Base-by-base conservation (phyloP, 37 sponge, comb jelly and placozoan genomes). In the Corticium candelabrum region DNA sequence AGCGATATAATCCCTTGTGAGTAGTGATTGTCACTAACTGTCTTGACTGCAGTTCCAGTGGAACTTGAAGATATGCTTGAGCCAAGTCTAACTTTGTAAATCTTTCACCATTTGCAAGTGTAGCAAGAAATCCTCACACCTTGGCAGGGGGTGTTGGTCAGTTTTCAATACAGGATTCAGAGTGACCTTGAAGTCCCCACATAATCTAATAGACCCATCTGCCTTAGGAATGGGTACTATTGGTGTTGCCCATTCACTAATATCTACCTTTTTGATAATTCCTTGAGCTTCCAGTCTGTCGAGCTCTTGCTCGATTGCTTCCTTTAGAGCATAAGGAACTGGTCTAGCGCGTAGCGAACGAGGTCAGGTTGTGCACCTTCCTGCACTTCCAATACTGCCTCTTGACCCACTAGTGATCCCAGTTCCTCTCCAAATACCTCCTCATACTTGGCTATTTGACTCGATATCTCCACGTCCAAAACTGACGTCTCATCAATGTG, bases 111-210 rank as follows among this genome's bases (percentile, higher is more conserved):
- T n/a, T n/a, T n/a, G n/a, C n/a, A n/a, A n/a, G n/a, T n/a, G n/a
- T n/a, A n/a, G n/a, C n/a, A n/a, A n/a, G n/a, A n/a, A n/a, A n/a
- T n/a, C n/a, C n/a, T n/a, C n/a, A n/a, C n/a, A n/a, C n/a, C n/a
- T n/a, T n/a, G n/a, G n/a, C n/a, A n/a, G n/a, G n/a, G n/a, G n/a
- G n/a, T n/a, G n/a, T n/a, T n/a, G n/a, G n/a, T n/a, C n/a, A n/a
- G n/a, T n/a, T n/a, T n/a, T n/a, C n/a, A n/a, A n/a, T n/a, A n/a
- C n/a, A n/a, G n/a, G n/a, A n/a, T n/a, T n/a, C n/a, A n/a, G n/a
- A n/a, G n/a, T n/a, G n/a, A n/a, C 82, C 11, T 76, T 75, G 81
- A 74, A 83, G 34, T 84, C 85, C 39, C 85, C 85, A 83, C 85
- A 84, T 4, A 84, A 33, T 3, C 85, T 35, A 5, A 84, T 40